Percentiles rank a stretch among this genome's conserved stretches.
phyloP scores from a whole-genome alignment of 2,888 invertebrate species.

The Temnothorax rugatulus region DNA sequence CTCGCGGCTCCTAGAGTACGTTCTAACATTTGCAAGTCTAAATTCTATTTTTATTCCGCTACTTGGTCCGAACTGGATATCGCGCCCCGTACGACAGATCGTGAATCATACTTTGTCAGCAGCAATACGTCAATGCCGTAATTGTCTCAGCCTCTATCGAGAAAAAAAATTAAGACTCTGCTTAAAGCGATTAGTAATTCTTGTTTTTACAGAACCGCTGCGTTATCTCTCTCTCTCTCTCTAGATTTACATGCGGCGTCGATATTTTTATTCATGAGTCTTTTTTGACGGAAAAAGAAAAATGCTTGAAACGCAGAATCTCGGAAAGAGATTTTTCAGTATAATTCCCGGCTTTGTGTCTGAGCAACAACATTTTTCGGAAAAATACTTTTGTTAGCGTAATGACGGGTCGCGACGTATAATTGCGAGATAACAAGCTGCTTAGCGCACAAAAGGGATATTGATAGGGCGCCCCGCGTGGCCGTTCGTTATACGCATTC shows the following conservation, averaged over 20 bases:
- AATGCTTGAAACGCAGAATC: not conserved
- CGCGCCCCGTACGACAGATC: not conserved
- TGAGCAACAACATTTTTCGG: not conserved
- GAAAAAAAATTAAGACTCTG: too few species aligned
- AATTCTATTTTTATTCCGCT: slow-evolving; percentile 6
- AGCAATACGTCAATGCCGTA: not conserved
- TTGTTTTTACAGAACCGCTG: not conserved
- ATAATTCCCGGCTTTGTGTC: not conserved
- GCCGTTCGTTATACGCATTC: slow-evolving; percentile 53
- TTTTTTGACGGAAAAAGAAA: not conserved
- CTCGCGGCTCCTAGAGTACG: slow-evolving; percentile 9
- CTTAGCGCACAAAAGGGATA: slow-evolving; percentile 7
- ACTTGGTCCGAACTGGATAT: not conserved
- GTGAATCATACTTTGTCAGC: not conserved
- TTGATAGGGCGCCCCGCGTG: slow-evolving; percentile 25
- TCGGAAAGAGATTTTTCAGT: too few species aligned
- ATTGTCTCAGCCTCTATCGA: not conserved
- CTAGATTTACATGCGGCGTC: not conserved
- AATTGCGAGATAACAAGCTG: slow-evolving; percentile 30
- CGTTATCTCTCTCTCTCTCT: not conserved
- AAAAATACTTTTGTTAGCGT: not conserved
- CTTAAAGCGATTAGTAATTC: not conserved
- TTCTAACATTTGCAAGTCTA: slow-evolving; percentile 12
- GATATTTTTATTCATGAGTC: not conserved
- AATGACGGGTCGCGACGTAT: not conserved